Evolutionary conservation across 2,888 invertebrate genomes (phyloP), one percentile per base, ranked within the genome.

Genomic region (Eilema sororculum): DNA sequence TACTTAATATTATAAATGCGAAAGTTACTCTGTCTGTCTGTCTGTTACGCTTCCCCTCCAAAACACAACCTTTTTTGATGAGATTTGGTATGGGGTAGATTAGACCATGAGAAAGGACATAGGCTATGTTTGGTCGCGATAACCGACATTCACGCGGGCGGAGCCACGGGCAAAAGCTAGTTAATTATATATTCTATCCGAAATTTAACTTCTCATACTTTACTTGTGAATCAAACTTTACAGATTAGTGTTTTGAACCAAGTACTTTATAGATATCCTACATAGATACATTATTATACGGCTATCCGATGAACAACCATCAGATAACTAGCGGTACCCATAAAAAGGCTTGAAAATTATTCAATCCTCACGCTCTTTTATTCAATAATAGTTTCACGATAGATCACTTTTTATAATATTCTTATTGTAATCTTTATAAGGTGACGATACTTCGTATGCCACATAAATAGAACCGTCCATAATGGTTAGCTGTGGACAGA

Each of bases 401-500:
- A 25, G 20, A 66, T 58, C 16, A 56, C n/a, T 52, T 52, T 37
- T 52, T 52, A n/a, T 65, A 37, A 58, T 59, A 41, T 66, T 37
- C 4, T 16, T 20, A 58, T 58, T 66, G 66, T 66, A 3, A 37
- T 66, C 57, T 66, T 58, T 25, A 58, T 57, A 57, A 8, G 65
- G 65, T 33, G 22, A 25, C 56, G n/a, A 33, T 12, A 30, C 30
- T n/a, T 20, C n/a, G 24, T 65, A 56, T 57, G 65, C 65, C 56
- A 65, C 46, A 65, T 65, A 57, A 57, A 30, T 65, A 57, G 16
- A 65, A 57, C 13, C n/a, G 8, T 57, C 33, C 33, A 65, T 65
- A 65, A 65, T 65, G 65, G 65, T 30, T 65, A n/a, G 46, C n/a
- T 9, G 28, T n/a, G n/a, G 64, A 65, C 59, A 65, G 64, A 65